Conservation (phyloP, 1,140 invertebrate species). For the Onthophagus taurus region DNA sequence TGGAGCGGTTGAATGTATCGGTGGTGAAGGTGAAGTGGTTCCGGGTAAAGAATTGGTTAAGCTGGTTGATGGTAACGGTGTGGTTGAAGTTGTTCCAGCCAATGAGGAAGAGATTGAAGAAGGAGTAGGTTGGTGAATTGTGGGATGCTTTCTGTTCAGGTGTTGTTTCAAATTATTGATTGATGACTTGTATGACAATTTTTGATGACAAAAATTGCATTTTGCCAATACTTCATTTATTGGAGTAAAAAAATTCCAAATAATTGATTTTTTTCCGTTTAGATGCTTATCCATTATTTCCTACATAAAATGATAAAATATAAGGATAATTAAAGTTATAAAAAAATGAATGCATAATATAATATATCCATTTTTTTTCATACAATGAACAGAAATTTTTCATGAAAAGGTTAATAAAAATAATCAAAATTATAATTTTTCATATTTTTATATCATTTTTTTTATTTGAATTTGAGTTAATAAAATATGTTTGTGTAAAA, state of each 20-base stretch:
- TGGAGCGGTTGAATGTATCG: neutral
- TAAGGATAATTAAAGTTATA: no score
- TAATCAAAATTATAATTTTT: no score
- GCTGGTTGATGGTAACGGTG: neutral
- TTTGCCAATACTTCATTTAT: slow-evolving; percentile 11
- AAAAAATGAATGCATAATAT: no score
- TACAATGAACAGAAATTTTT: no score
- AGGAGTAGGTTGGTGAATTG: slow-evolving; percentile 2
- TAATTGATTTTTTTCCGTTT: neutral
- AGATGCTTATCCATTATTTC: no score
- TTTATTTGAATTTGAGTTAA: no score
- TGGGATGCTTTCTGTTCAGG: slow-evolving; percentile 16
- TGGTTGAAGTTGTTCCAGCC: neutral
- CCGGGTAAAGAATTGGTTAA: neutral
- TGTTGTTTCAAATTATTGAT: slow-evolving; percentile 20
- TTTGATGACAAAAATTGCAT: slow-evolving; percentile 17
- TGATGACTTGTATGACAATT: slow-evolving; percentile 15
- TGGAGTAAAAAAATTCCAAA: slow-evolving; percentile 16
- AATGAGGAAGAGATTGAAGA: neutral
- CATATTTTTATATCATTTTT: no score
- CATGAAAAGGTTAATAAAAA: no score
- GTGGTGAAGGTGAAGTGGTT: neutral
- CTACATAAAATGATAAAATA: no score
- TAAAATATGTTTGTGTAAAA: no score
- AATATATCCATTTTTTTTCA: no score